Evolutionary conservation across 2,797 vertebrate species (phyloP), one percentile per base, ranked within the genome.

Genomic region (Eulemur mongoz): DNA sequence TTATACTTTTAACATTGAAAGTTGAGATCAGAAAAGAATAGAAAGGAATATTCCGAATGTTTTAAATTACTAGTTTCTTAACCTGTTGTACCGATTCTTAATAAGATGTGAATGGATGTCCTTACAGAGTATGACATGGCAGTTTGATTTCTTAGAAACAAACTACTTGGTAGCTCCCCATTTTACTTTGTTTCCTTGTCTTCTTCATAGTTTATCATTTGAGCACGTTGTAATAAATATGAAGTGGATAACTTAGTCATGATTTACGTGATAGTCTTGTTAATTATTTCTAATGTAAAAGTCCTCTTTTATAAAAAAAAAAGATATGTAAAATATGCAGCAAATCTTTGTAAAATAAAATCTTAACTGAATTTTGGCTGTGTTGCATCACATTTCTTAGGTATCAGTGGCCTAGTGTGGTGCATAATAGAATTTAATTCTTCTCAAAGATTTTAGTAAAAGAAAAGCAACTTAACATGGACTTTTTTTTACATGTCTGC

Each of bases 91-190:
- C 12, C 91, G 63, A 78, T 52, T 95, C 8, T 88, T 82, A 79
- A 52, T 96, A 97, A 96, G 81, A 96, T 86, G 92, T 94, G 93
- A 88, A 48, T 72, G 81, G 90, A 32, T 22, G 5, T 50, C 30
- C 72, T 78, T 50, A 5, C 72, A 35, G 76, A 78, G 57, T 43
- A 4, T 89, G 96, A 67, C 30, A 73, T 75, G 38, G 38, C 22
- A 54, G 14, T 90, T 91, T 91, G 93, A 57, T 84, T 96, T 96
- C 97, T 97, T 63, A 61, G 83, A 94, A 96, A 59, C 67, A 94
- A 96, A 57, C 67, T 69, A 67, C 52, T 94, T 40, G 6, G 5
- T 91, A 52, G 30, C 30, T 45, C 57, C 72, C 0, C 0, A 0
- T 70, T 91, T 91, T 85, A 79, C 38, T 3, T 79, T 91, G 89